Evolutionary conservation across 35 echinoderm and acorn worm genomes (phyloP).

Genomic region (Ophioderma brevispina): DNA sequence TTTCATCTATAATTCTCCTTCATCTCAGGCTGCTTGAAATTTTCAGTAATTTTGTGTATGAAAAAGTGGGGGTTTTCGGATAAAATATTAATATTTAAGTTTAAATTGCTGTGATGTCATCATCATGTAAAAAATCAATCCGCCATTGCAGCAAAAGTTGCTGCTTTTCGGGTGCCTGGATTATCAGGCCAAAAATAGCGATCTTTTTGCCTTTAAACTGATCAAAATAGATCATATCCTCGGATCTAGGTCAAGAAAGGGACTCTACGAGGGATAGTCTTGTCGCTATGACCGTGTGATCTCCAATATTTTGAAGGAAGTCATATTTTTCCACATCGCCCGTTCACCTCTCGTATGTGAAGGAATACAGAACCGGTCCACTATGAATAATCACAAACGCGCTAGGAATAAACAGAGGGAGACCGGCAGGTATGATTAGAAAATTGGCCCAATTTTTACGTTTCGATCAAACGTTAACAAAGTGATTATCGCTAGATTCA

Average conservation of each 20-base stretch:
- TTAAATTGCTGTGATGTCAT: neutral
- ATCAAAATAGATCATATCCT: constrained; percentile 14
- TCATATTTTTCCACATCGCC: neutral
- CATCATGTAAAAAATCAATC: constrained; percentile 28
- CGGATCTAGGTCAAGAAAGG: constrained; percentile 18
- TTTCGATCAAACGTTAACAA: neutral
- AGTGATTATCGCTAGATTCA: too few species aligned
- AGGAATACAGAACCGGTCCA: constrained; percentile 14
- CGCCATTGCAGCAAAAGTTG: constrained; percentile 44
- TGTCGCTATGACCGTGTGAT: constrained; percentile 48
- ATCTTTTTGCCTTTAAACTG: constrained; percentile 22
- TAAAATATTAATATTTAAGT: neutral
- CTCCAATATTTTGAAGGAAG: constrained; percentile 15
- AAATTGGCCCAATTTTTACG: neutral
- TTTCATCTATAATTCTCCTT: neutral
- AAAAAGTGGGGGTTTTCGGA: neutral
- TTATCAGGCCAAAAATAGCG: constrained; percentile 45
- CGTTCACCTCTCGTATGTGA: constrained; percentile 7
- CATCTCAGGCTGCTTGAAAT: neutral
- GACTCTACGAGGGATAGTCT: constrained; percentile 2
- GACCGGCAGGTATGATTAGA: constrained; percentile 24
- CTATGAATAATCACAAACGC: constrained; percentile 23
- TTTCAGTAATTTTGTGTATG: neutral
- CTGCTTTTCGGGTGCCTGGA: constrained; percentile 20
- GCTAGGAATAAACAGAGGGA: constrained; percentile 4